These are phyloP conservation scores for Stomatorhinus ivindoensis DNA, from an alignment of 2,113 vertebrate species.

Conservation along the genomic window DNA sequence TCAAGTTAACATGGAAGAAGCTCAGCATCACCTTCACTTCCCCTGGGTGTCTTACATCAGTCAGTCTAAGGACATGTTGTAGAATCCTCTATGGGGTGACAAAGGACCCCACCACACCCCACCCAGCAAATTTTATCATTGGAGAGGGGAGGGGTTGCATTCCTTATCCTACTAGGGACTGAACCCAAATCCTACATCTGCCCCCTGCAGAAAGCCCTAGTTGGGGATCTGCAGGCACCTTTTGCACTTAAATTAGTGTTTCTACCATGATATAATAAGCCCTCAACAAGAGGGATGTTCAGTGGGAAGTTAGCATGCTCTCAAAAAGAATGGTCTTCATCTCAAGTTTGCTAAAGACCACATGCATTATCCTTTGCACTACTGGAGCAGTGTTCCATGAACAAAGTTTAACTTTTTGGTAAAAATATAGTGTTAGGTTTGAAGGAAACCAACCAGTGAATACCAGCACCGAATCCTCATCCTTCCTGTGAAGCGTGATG, in stretches of 20 bases:
- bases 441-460: background rate
- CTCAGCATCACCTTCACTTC: background rate
- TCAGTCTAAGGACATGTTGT: background rate
- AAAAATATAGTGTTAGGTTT: background rate
- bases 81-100: background rate
- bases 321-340: background rate
- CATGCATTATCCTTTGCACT: background rate
- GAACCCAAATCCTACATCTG: background rate
- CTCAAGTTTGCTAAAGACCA: background rate
- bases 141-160: background rate
- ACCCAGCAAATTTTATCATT: background rate
- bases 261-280: background rate
- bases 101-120: background rate
- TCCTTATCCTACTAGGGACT: background rate
- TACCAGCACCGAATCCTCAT: background rate
- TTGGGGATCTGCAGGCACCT: background rate
- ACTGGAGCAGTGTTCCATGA: background rate
- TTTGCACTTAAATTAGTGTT: background rate
- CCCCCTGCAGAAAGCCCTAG: background rate
- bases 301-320: background rate
- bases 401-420: background rate
- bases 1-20: background rate
- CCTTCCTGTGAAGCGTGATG: background rate
- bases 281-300: background rate
- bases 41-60: background rate